Base-by-base conservation (phyloP, 2,888 invertebrate genomes). In the Amphiduros pacificus region DNA sequence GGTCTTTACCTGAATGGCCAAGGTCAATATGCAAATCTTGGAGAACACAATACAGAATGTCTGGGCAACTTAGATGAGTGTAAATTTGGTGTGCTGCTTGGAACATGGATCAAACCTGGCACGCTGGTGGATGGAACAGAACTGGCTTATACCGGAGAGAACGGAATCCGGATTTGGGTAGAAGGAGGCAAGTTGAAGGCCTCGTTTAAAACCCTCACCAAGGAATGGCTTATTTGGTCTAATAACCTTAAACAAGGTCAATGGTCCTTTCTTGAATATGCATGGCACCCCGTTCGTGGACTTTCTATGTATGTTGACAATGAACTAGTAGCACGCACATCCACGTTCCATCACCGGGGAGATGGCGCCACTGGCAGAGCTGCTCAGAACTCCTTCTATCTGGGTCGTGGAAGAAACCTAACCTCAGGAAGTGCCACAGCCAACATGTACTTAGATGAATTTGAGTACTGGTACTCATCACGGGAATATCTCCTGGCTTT, bases 391-490 rank as follows among this genome's bases (percentile, higher is more conserved):
- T 66, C 66, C 2, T n/a, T 59, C 26, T 59, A 59, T 41, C 27
- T 59, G 27, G 59, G 41, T 5, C 59, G 53, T 29, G 59, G 59
- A 27, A 53, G 26, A 20, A 11, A n/a, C 17, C 29, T 31, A 6
- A 6, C 20, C 2, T n/a, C 26, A 41, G 44, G 41, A 11, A n/a
- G n/a, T n/a, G 20, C 22, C 6, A 11, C 52, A 2, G 81, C 73
- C 20, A 74, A 74, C 52, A 74, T 75, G 41, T 72, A 72, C 20
- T 74, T 71, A 60, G 82, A 82, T 65, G 79, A 81, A 41, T 63
- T 82, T 64, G 77, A 79, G 52, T 72, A 74, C 66, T 82, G 79
- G 80, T 74, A 73, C 54, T 75, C 74, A n/a, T 73, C 77, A 64
- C 66, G 81, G 50, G 77, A 77, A 52, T 78, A 78, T 60, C 71